Base-by-base conservation (phyloP, 2,113 vertebrate genomes). In the Cavia porcellus region DNA sequence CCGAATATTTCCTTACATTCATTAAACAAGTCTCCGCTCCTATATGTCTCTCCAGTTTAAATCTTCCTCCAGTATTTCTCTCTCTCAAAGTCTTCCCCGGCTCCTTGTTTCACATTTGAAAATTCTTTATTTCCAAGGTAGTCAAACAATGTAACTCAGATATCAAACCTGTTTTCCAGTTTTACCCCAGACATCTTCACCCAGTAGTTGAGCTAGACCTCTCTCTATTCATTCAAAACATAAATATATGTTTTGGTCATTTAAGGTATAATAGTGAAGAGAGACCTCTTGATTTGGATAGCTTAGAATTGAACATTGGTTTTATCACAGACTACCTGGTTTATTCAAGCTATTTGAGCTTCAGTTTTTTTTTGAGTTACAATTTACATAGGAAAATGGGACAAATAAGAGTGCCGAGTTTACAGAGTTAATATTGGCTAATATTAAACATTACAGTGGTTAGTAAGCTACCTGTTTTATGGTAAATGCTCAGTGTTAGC, bases 41-140 rank as follows among this genome's bases (percentile, higher is more conserved):
- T 85, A 28, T 22, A 5, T 77, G 45, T 79, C 50, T 84, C 59
- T 17, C 20, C 17, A 47, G 3, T 13, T 64, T n/a, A 55, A 77
- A 17, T n/a, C 64, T 88, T 86, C 59, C 22, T 84, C 22, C 12
- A 88, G 5, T 5, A 19, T 30, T 59, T 19, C 14, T 87, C 1
- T 45, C 15, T 35, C n/a, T 93, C 50, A 91, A 83, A 66, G 74
- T 22, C 32, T 94, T 89, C 45, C 42, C 4, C 24, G 12, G 45
- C 7, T 77, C 30, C 59, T 92, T 93, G 62, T 64, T 82, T 91
- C n/a, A 87, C 80, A 93, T 92, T 52, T 72, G 75, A 64, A 22
- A 32, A 5, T 94, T 92, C 79, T 83, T 12, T 93, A 13, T 90
- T 95, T 94, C 74, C 55, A 80, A 35, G 32, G 66, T 25, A 85